phyloP scores from a whole-genome alignment of 2,888 invertebrate species.

The Euclidia mi region DNA sequence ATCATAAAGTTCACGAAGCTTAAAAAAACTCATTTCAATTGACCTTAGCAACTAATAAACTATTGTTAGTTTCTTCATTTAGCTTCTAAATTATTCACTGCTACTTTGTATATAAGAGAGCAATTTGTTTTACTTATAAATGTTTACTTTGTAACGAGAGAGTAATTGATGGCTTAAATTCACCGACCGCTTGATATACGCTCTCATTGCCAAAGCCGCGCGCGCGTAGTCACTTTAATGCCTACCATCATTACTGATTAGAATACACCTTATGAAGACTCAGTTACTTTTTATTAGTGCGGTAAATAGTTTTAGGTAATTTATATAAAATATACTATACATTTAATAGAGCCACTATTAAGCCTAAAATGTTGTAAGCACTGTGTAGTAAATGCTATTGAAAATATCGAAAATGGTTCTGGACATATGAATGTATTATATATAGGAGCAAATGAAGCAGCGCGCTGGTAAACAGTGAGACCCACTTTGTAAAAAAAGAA shows the following conservation, averaged over 20 bases:
- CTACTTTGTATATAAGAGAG: slow-evolving; percentile 6
- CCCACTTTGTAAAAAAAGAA: too few relatives aligned
- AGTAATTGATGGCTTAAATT: slow-evolving; percentile 25
- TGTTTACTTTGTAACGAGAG: slow-evolving; percentile 20
- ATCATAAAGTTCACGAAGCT: neutral
- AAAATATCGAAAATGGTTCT: too few relatives aligned
- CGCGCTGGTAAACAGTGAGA: too few relatives aligned
- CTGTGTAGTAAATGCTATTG: too few relatives aligned
- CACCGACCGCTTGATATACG: slow-evolving; percentile 11
- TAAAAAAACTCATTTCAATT: neutral
- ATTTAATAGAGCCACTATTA: too few relatives aligned
- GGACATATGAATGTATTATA: too few relatives aligned
- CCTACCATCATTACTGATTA: neutral
- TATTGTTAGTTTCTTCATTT: slow-evolving; percentile 2
- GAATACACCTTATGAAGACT: too few relatives aligned
- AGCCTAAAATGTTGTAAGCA: too few relatives aligned
- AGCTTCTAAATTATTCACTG: slow-evolving; percentile 11
- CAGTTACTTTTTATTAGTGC: too few relatives aligned
- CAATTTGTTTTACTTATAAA: slow-evolving; percentile 18
- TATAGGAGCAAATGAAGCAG: too few relatives aligned
- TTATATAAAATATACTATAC: too few relatives aligned
- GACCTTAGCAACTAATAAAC: neutral
- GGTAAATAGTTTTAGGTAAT: too few relatives aligned
- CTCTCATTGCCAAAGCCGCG: slow-evolving; percentile 1
- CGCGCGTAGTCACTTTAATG: slow-evolving; percentile 1